A percentile compares a stretch with the other conserved stretches of the same genome.
phyloP scores from a whole-genome alignment of 2,888 invertebrate species.

The Sicus ferrugineus region DNA sequence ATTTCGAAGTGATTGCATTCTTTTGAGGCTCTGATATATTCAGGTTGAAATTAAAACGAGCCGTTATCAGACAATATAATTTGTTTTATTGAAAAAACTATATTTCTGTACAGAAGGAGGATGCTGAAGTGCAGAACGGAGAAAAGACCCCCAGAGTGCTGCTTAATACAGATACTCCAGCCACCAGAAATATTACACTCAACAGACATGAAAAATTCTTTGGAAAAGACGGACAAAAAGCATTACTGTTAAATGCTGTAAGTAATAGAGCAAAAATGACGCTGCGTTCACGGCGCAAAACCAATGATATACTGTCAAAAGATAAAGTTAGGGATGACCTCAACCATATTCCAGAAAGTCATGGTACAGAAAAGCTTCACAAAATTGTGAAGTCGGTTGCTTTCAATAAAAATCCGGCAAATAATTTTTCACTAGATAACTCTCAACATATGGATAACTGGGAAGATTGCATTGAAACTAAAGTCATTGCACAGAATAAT shows the following conservation, averaged over 20 bases:
- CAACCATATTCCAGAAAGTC: not conserved
- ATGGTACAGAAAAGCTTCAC: not conserved
- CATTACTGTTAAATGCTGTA: not conserved
- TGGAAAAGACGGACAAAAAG: not conserved
- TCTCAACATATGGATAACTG: not conserved
- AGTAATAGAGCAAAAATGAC: slow-evolving; percentile 1
- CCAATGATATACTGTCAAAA: not conserved
- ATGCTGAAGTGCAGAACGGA: not conserved
- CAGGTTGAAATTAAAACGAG: too few species aligned
- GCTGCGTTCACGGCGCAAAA: slow-evolving; percentile 9
- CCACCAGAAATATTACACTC: not conserved
- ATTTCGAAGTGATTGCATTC: too few species aligned
- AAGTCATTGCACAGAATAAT: not conserved
- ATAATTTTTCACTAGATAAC: not conserved
- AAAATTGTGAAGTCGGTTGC: not conserved
- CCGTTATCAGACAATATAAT: too few species aligned
- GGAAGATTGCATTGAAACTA: slow-evolving; percentile 10
- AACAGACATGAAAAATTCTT: not conserved
- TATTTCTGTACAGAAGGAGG: too few species aligned
- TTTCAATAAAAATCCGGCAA: not conserved
- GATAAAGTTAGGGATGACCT: too few species aligned
- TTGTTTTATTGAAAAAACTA: too few species aligned
- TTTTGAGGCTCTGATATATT: too few species aligned
- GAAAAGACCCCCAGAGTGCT: not conserved
- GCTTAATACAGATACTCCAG: not conserved